Evolutionary conservation across 2,888 invertebrate species (phyloP), one percentile per base, ranked within the genome.

Genomic region (Spialia ferax): DNA sequence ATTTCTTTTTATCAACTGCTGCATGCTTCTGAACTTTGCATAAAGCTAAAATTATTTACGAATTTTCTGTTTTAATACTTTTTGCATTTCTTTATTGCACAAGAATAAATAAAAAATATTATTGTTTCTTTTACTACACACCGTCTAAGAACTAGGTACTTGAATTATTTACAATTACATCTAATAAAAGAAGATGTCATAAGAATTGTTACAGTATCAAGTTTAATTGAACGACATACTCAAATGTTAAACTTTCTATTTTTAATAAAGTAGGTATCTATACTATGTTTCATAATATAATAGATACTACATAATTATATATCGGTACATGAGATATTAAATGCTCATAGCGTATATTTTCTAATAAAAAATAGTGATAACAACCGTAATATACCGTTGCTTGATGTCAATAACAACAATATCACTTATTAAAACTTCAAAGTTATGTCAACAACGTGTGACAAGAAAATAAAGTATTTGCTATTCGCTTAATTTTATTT

Each of bases 91-190:
- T 18, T 45, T 20, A 45, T 45, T 45, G 2, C 45, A 45, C 45
- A 45, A 18, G 42, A 42, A 42, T 42, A 42, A 45, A 45, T 45
- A 45, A 10, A 20, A 45, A 45, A 45, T 42, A 42, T 42, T 42
- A 20, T 45, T 45, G 18, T 45, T 45, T 45, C 10, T 45, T 18
- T 45, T 20, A 45, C 18, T 45, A 42, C 15, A 42, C 11, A 20
- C 18, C 2, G 45, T 18, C 10, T 45, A 45, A 18, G 18, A 45
- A 10, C n/a, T n/a, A n/a, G n/a, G 18, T 45, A 1, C 1, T 20
- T 45, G 8, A 18, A 45, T 45, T 45, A 45, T 20, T 45, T 45
- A 45, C 18, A 45, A 15, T 45, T n/a, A n/a, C n/a, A 45, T 2
- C 45, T 18, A 15, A 42, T 42, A n/a, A 42, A 15, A 42, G 42